Percentiles rank a stretch among this genome's conserved stretches.
These are phyloP conservation scores for Beaufortia kweichowensis DNA, from an alignment of 2,113 vertebrate genomes.

Conservation along the genomic window DNA sequence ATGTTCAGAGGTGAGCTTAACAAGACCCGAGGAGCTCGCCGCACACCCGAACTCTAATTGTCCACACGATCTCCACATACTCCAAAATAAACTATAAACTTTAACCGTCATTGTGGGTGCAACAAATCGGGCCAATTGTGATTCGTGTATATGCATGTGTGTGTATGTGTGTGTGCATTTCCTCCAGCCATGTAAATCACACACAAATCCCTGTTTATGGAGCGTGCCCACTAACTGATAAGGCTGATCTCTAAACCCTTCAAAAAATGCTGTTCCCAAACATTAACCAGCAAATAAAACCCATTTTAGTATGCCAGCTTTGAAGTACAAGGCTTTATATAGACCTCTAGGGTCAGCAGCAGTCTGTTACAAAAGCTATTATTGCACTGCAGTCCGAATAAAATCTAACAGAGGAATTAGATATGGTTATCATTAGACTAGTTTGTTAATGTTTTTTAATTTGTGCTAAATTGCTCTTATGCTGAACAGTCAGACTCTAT, in stretches of 20 bases:
- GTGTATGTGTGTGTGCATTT: constrained; percentile 2
- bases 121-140: constrained; percentile 2
- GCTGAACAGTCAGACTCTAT: neutral
- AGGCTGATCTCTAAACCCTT: constrained; percentile 1
- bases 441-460: neutral
- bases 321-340: neutral
- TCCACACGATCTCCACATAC: constrained; percentile 32
- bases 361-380: neutral
- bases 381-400: neutral
- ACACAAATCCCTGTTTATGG: neutral
- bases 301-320: neutral
- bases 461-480: constrained; percentile 8
- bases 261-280: neutral
- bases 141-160: constrained; percentile 4
- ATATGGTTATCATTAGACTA: constrained; percentile 4
- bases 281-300: constrained; percentile 14
- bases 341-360: neutral
- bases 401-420: neutral
- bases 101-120: constrained; percentile 20
- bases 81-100: constrained; percentile 55
- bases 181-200: neutral
- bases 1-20: constrained; percentile 45
- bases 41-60: constrained; percentile 38
- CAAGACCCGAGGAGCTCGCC: constrained; percentile 32
- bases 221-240: constrained; percentile 11